Evolutionary conservation across 2,113 vertebrate species (phyloP), one percentile per base, ranked within the genome.

Genomic region (Cephalopterus ornatus): DNA sequence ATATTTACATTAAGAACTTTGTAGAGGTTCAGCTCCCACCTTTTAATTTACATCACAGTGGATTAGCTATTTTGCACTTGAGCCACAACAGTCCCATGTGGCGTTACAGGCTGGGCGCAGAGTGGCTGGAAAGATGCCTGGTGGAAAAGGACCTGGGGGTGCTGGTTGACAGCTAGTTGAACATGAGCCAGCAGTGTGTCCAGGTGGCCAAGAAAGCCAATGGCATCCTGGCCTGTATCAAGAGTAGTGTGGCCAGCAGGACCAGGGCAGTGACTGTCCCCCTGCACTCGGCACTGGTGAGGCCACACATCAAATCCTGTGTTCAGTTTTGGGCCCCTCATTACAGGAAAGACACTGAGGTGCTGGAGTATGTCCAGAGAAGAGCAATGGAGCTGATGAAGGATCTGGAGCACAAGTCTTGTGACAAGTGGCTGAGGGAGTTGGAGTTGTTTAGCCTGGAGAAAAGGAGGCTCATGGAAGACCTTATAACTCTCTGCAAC

Each of bases 341-440:
- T 7, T 20, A 1, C 1, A 4, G 42, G 33, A 66, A 44, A 5
- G 52, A n/a, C 15, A 66, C 0, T 30, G 77, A 53, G 61, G n/a
- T 9, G 23, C 33, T 82, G 52, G 10, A 59, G 52, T 0, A 7
- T 5, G 39, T 10, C 20, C 62, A 53, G 39, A 2, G 24, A 53
- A 47, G 28, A 12, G n/a, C n/a, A 61, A 0, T 0, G 2, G 44
- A 8, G 23, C 8, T 53, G 62, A 5, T 1, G 39, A 35, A 61
- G 62, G 46, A 16, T 46, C 20, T 75, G 53, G 16, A 53, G 13
- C 39, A n/a, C n/a, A 21, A 14, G 18, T 33, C 5, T 30, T n/a
- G 9, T 26, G 53, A 75, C 23, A 16, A 75, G 30, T n/a, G n/a
- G 61, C 26, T 82, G 62, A 46, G 19, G 6, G 20, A n/a, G 20